Conservation (phyloP, 1,140 invertebrate species). For the Pachyrhynchus sulphureomaculatus region DNA sequence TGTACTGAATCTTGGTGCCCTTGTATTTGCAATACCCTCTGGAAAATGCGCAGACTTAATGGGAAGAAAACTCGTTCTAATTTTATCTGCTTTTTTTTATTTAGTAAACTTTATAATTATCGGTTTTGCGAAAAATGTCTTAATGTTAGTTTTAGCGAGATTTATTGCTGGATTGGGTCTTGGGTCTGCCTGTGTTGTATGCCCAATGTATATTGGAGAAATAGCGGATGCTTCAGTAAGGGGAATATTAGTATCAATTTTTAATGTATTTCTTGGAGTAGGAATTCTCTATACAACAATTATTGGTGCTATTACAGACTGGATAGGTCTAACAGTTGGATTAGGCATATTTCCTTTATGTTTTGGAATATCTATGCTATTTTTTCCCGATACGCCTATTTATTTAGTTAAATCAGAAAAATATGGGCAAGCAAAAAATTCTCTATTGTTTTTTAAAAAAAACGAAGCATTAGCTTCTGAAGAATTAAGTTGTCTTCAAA, state of each 20-base stretch:
- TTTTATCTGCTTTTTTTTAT: slow-evolving; percentile 71
- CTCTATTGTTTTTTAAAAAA: slow-evolving; percentile 64
- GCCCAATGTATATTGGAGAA: slow-evolving; percentile 86
- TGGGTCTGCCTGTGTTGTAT: slow-evolving; percentile 79
- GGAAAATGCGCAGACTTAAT: slow-evolving; percentile 70
- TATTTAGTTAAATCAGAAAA: slow-evolving; percentile 63
- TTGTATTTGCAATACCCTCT: slow-evolving; percentile 70
- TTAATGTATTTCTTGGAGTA: slow-evolving; percentile 79
- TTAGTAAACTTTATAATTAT: slow-evolving; percentile 76
- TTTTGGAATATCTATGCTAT: slow-evolving; percentile 65
- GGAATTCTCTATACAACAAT: slow-evolving; percentile 79
- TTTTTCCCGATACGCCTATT: slow-evolving; percentile 81
- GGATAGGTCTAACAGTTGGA: slow-evolving; percentile 65
- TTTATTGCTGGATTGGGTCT: slow-evolving; percentile 73
- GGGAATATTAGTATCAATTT: slow-evolving; percentile 78
- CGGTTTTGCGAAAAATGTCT: slow-evolving; percentile 60
- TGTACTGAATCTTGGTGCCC: slow-evolving; percentile 74
- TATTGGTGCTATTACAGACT: slow-evolving; percentile 66
- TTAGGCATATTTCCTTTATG: slow-evolving; percentile 67
- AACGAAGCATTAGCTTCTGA: slow-evolving; percentile 54
- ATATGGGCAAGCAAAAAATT: slow-evolving; percentile 55
- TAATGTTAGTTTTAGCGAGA: slow-evolving; percentile 68
- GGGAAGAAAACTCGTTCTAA: slow-evolving; percentile 73
- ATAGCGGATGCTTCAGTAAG: slow-evolving; percentile 78
- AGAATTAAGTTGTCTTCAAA: slow-evolving; percentile 54